Evolutionary conservation across 2,888 invertebrate genomes (phyloP), one percentile per base, ranked within the genome.

Genomic region (Carabus problematicus): DNA sequence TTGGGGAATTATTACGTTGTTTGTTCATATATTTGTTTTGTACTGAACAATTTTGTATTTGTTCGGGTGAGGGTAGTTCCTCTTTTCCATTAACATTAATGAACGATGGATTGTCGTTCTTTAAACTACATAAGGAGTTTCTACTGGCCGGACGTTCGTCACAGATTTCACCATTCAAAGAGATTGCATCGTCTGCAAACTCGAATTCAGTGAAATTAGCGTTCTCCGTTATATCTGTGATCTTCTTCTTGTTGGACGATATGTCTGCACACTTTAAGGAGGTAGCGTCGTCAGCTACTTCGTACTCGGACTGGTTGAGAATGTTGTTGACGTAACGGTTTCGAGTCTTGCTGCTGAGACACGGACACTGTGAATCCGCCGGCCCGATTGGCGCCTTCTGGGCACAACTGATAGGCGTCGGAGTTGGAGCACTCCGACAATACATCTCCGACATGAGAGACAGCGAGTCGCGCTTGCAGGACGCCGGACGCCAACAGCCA

Each of bases 81-180:
- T 91, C 91, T 77, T 87, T 88, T 11, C 91, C 91, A 74, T 89
- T 87, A 40, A 88, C 89, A 19, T 83, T 85, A 18, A 86, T 84
- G 84, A 77, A 81, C 81, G 79, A 74, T 81, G 83, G 83, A 83
- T 83, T 84, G 84, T 85, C 78, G 80, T 76, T 79, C 41, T 74
- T 74, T 29, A 73, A 55, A 4, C 77, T 77, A 52, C 52, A 52
- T 14, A 52, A 18, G 42, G 80, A 79, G 2, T 78, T 76, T 42
- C 79, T 79, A 70, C 76, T 77, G 8, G 75, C 69, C 1, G 82
- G 79, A 40, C 80, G 74, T 11, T 80, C 78, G n/a, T 80, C 75
- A 12, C 68, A 71, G 11, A 71, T 71, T 72, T 80, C 79, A 41
- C 77, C 78, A 70, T 81, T 80, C 61, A 82, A 73, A 72, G 80